phyloP scores from a whole-genome alignment of 2,113 vertebrate genomes.

The Hydrochoerus hydrochaeris region DNA sequence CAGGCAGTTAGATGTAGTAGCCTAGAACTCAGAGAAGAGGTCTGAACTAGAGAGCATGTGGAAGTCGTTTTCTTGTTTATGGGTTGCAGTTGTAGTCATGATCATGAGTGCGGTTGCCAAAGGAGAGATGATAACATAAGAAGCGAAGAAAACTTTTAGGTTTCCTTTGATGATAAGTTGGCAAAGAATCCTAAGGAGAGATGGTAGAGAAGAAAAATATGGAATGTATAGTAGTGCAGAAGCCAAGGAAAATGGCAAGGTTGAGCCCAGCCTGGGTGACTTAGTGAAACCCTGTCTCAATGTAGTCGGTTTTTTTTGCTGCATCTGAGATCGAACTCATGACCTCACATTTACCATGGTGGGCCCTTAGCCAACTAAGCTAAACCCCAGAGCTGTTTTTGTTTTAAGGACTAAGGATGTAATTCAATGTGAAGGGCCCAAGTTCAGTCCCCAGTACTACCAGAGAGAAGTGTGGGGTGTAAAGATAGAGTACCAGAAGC shows the following conservation, averaged over 20 bases:
- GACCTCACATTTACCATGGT: too few species aligned
- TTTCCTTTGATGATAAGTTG: background rate
- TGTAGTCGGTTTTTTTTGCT: too few species aligned
- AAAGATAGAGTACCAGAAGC: background rate
- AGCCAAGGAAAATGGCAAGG: background rate
- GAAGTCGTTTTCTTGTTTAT: slow-evolving; percentile 8
- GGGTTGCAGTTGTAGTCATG: background rate
- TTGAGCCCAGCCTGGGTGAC: background rate
- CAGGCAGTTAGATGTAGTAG: background rate
- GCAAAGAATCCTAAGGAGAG: background rate
- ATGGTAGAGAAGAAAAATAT: slow-evolving; percentile 40
- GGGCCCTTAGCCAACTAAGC: too few species aligned
- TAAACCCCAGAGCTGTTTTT: too few species aligned
- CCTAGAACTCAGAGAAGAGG: background rate
- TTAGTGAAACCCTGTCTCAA: background rate
- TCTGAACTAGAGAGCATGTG: background rate
- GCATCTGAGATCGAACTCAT: too few species aligned
- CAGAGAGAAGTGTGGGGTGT: background rate
- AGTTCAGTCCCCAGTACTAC: background rate
- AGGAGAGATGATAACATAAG: background rate
- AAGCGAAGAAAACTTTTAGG: background rate
- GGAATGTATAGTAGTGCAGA: background rate
- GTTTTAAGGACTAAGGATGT: background rate
- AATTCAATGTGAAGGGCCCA: background rate
- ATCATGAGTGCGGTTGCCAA: background rate